These are phyloP conservation scores for Drosophila acutilabella DNA, from an alignment of 2,888 invertebrate species.

Conservation along the genomic window DNA sequence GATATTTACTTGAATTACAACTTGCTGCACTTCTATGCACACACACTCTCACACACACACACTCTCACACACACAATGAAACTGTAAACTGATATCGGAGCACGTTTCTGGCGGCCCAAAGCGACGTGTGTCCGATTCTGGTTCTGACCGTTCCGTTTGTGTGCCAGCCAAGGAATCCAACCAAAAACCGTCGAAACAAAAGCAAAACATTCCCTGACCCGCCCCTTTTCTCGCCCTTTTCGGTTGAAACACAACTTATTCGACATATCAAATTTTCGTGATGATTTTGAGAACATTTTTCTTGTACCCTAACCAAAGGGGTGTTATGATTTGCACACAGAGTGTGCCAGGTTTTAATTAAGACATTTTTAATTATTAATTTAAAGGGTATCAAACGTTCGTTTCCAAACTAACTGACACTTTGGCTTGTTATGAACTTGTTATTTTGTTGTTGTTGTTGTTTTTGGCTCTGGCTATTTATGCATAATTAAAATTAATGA, in stretches of 20 bases:
- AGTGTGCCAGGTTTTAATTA: too few species aligned
- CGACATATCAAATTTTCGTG: constrained; percentile 51
- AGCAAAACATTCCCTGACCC: background rate
- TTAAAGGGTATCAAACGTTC: too few species aligned
- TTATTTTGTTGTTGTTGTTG: constrained; percentile 11
- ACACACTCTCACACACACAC: constrained; percentile 7
- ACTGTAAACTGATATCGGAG: constrained; percentile 67
- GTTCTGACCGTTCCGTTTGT: background rate
- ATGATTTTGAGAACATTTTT: constrained; percentile 22
- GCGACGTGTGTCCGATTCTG: constrained; percentile 9
- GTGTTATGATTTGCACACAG: constrained; percentile 3
- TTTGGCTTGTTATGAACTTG: background rate
- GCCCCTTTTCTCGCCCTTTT: background rate
- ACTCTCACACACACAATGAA: constrained; percentile 26
- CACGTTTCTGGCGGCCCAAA: constrained; percentile 53
- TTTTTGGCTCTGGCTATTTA: constrained; percentile 50
- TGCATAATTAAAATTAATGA: constrained; percentile 78
- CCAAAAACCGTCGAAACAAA: constrained; percentile 32
- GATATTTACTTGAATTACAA: constrained; percentile 27
- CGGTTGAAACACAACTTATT: constrained; percentile 9
- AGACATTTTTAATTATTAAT: too few species aligned
- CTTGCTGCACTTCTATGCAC: constrained; percentile 28
- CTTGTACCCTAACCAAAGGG: background rate
- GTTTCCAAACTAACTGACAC: too few species aligned
- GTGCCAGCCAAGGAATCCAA: constrained; percentile 23